phyloP scores from a whole-genome alignment of 2,797 vertebrate species.

The Diceros bicornis region DNA sequence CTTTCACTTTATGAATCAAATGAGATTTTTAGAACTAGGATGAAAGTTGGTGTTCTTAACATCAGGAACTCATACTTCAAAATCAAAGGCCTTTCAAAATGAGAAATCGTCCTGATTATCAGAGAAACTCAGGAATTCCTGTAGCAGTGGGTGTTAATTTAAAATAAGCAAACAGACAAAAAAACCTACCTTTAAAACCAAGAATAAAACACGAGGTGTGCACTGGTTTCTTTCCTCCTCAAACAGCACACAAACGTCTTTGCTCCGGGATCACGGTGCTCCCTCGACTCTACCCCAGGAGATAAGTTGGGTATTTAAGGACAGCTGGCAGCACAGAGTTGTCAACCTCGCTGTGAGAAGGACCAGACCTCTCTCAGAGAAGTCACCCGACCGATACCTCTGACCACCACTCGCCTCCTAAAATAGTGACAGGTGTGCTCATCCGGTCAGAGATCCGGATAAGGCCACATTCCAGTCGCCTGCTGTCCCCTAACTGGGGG shows the following conservation, averaged over 20 bases:
- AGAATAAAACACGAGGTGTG: constrained; percentile 5
- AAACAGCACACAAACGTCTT: not conserved
- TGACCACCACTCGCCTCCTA: constrained; percentile 33
- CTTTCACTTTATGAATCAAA: constrained; percentile 41
- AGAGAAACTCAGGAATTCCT: constrained; percentile 41
- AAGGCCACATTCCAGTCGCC: constrained; percentile 43
- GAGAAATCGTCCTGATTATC: constrained; percentile 44
- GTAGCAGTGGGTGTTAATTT: not conserved
- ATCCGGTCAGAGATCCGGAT: not conserved
- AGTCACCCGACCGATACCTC: constrained; percentile 60
- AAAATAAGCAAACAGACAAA: constrained; percentile 30
- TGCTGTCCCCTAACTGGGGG: not conserved
- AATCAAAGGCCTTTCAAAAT: constrained; percentile 43
- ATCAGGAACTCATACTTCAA: constrained; percentile 4
- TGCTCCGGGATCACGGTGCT: not conserved
- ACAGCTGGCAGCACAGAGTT: constrained; percentile 56
- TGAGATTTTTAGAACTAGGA: not conserved
- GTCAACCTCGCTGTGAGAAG: constrained; percentile 76
- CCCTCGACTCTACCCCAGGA: constrained; percentile 31
- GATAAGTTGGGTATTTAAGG: constrained; percentile 78
- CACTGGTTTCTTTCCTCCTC: constrained; percentile 9
- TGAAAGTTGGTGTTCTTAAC: not conserved
- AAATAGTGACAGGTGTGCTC: constrained; percentile 77
- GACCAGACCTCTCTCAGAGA: constrained; percentile 74
- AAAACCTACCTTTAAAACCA: constrained; percentile 67